Conservation (phyloP, 2,113 vertebrate species). For the Menura novaehollandiae region DNA sequence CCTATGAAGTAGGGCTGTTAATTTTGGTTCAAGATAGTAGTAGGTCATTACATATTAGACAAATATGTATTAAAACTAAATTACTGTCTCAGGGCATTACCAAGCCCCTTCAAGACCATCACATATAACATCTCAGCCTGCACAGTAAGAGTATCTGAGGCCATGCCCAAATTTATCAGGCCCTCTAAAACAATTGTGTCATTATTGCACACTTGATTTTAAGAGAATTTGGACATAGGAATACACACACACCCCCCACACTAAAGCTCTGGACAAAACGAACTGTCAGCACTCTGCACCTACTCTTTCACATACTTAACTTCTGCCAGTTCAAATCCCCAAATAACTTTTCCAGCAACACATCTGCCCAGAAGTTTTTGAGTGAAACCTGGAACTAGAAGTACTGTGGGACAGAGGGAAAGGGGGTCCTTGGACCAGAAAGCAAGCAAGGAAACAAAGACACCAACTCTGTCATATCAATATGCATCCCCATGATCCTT, state of each 20-base stretch:
- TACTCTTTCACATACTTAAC: not conserved
- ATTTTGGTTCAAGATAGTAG: not conserved
- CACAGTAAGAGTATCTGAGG: not conserved
- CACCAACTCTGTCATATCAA: not conserved
- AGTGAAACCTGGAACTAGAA: not conserved
- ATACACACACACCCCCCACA: not conserved
- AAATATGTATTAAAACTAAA: not conserved
- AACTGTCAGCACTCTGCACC: not conserved
- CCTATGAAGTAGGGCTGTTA: not conserved
- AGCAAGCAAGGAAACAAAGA: not conserved
- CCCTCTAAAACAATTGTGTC: not conserved
- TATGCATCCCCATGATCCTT: not conserved
- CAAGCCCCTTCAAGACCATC: not conserved
- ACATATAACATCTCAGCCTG: not conserved
- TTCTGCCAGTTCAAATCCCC: not conserved
- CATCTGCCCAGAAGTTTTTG: not conserved
- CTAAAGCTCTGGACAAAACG: not conserved
- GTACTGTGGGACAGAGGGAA: not conserved
- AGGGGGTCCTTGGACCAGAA: not conserved
- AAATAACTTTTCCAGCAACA: not conserved
- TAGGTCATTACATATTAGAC: not conserved
- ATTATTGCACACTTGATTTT: not conserved
- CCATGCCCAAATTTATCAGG: not conserved
- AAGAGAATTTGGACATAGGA: not conserved
- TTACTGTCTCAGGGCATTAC: not conserved